These are phyloP conservation scores for Pseudocheirus occidentalis DNA, from an alignment of 2,797 vertebrate species.

Conservation along the genomic window DNA sequence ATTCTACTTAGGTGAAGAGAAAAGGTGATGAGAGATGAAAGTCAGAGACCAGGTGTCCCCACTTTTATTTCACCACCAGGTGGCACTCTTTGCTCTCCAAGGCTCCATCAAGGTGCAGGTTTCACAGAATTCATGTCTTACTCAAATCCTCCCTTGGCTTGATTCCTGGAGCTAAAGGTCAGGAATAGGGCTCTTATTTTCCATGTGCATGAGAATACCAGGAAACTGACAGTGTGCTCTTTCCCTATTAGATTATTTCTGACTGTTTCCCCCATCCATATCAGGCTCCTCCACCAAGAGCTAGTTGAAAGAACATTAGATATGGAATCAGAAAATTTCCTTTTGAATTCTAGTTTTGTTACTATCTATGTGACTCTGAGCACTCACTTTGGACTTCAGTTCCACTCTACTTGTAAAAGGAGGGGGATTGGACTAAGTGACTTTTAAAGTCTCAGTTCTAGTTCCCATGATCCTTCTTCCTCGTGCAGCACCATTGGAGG, in stretches of 20 bases:
- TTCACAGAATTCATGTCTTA: not conserved
- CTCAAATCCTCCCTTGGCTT: not conserved
- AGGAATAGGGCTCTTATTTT: not conserved
- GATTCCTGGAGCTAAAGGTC: not conserved
- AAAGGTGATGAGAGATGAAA: not conserved
- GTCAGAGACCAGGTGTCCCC: not conserved
- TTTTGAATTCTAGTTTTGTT: not conserved
- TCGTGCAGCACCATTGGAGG: not conserved
- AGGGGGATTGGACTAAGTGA: not conserved
- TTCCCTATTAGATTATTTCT: not conserved
- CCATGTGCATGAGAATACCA: not conserved
- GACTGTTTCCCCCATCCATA: too few species aligned
- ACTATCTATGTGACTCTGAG: not conserved
- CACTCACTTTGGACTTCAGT: not conserved
- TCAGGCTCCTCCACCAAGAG: not conserved
- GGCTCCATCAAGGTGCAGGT: not conserved
- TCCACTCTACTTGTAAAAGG: not conserved
- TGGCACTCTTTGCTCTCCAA: constrained; percentile 15
- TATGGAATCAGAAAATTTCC: not conserved
- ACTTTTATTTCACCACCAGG: constrained; percentile 57
- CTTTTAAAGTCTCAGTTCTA: not conserved
- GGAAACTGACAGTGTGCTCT: not conserved
- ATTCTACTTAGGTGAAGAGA: not conserved
- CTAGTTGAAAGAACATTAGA: not conserved
- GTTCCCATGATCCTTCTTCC: not conserved